Percentiles rank a stretch among this genome's conserved stretches.
Evolutionary conservation across 1,140 invertebrate species (phyloP).

Genomic region (Drosophila ercepeae): DNA sequence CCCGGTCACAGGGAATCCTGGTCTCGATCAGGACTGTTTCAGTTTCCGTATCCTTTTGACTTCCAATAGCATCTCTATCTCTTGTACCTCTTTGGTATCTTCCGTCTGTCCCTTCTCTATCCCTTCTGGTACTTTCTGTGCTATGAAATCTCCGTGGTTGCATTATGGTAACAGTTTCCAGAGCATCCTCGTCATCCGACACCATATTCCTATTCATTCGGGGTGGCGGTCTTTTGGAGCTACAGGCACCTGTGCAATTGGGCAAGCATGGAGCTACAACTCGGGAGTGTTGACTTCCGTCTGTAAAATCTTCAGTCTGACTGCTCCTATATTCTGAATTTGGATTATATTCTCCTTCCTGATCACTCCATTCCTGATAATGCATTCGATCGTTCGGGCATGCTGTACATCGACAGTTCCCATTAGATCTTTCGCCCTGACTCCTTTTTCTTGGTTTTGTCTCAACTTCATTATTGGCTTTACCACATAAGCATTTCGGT

Average conservation of each 20-base stretch:
- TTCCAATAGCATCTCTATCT: background rate
- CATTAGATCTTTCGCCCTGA: background rate
- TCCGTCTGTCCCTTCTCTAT: background rate
- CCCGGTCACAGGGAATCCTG: constrained; percentile 14
- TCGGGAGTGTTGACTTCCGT: background rate
- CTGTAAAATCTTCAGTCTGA: background rate
- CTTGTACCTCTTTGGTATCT: background rate
- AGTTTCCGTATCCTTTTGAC: no score
- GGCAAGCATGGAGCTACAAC: background rate
- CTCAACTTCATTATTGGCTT: background rate
- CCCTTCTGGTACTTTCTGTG: background rate
- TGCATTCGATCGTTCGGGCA: no score
- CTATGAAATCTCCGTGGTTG: constrained; percentile 14
- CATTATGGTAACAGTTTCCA: constrained; percentile 24
- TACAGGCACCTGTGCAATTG: background rate
- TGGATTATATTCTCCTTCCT: background rate
- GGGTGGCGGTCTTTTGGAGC: background rate
- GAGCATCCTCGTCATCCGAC: background rate
- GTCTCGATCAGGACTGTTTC: constrained; percentile 14
- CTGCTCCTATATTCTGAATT: background rate
- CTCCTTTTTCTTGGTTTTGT: background rate
- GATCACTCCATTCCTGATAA: no score
- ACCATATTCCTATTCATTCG: background rate
- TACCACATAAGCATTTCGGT: background rate
- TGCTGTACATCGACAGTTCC: no score